Base-by-base conservation (phyloP, 2,797 vertebrate species). In the Acanthurus lineatus region DNA sequence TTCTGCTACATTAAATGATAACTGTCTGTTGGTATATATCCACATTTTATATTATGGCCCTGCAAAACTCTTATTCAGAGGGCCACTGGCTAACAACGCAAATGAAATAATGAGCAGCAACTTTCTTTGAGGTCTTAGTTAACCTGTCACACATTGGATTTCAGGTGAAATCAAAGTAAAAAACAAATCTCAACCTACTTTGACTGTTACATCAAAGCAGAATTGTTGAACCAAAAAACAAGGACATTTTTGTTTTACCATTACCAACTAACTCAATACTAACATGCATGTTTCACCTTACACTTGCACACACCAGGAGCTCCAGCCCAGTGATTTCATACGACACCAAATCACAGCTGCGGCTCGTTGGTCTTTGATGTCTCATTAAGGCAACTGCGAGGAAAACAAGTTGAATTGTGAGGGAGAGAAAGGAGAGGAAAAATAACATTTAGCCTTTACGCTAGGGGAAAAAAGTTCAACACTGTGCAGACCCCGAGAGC, bases 401-500 rank as follows among this genome's bases (percentile, higher is more conserved):
- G 63, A 75, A 84, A 90, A 91, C 32, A 35, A 35, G 32, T 35
- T 35, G 32, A 35, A 35, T 35, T 35, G 32, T 35, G 32, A 35
- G 32, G 32, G 32, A 35, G 32, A 35, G 32, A 35, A 35, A 35
- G 32, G 32, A 35, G 32, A 35, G 32, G 32, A 91, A 93, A 93
- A 94, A 94, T 89, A 94, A 94, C 90, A 93, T 91, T 88, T 90
- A 86, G 85, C 79, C 82, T 91, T 88, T 91, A 78, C 82, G 79
- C 73, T 63, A 51, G 81, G 74, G 75, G 85, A 63, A 77, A 89
- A 84, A 87, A 83, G 62, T 84, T 84, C 86, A 94, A 94, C 93
- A 95, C 77, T 94, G 88, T 81, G 79, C 94, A 95, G 95, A 93
- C 92, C 91, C 86, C 74, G 86, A 76, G 89, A 92, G 85, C 88